A percentile compares a stretch with the other conserved stretches of the same genome.
Conservation (phyloP, 2,888 invertebrate genomes). For the Mimachlamys varia region DNA sequence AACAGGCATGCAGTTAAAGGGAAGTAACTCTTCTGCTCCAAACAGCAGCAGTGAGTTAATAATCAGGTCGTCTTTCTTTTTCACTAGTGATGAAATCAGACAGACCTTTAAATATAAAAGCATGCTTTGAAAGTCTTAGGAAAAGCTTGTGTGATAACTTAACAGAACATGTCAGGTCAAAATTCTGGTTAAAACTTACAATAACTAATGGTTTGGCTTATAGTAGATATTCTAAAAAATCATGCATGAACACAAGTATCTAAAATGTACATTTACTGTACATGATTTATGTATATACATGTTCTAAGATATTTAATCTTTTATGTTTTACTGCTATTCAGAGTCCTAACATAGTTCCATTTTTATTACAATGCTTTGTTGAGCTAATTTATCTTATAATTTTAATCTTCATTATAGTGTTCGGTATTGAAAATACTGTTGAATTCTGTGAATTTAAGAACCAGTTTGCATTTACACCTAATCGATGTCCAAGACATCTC, state of each 20-base stretch:
- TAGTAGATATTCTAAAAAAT: no score
- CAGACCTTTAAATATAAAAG: no score
- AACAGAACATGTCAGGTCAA: no score
- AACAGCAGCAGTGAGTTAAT: background rate
- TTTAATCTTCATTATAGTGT: background rate
- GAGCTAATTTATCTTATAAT: background rate
- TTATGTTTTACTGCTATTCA: background rate
- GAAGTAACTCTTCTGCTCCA: background rate
- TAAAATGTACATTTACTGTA: no score
- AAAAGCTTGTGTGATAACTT: no score
- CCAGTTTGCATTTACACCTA: background rate
- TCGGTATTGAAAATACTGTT: conserved; percentile 7
- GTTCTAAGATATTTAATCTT: background rate
- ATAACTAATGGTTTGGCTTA: no score
- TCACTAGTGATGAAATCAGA: no score
- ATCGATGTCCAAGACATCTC: background rate
- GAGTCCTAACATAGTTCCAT: background rate
- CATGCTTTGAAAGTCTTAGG: no score
- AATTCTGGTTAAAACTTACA: no score
- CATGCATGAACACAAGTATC: no score
- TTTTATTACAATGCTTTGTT: background rate
- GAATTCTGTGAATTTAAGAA: background rate
- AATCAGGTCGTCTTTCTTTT: no score
- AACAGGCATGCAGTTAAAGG: background rate
- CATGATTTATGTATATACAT: background rate